Evolutionary conservation across 2,797 vertebrate species (phyloP), one percentile per base, ranked within the genome.

Genomic region (Pygocentrus nattereri): DNA sequence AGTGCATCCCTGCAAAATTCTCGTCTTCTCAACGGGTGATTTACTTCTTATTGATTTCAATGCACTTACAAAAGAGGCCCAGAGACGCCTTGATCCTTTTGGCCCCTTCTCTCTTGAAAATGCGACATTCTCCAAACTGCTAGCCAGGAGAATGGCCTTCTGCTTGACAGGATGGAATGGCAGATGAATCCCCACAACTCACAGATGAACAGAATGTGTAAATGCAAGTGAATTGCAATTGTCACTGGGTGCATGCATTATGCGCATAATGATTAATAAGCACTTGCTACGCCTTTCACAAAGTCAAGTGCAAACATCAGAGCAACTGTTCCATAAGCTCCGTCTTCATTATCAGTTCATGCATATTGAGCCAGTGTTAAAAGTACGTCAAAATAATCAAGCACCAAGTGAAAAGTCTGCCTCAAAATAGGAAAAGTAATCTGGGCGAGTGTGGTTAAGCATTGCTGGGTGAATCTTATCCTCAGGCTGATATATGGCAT

Each of bases 11-110:
- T 38, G n/a, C 50, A 61, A 75, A 73, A 52, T 62, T 67, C 76
- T 74, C 62, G 23, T 59, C 47, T 82, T 80, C 77, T 69, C 76
- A 79, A 81, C 34, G 44, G 52, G 72, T 83, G 76, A 88, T 84
- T 88, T 85, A 86, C 69, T 79, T 75, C 80, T 70, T 82, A 80
- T 81, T 80, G 81, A 82, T 86, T 83, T 78, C 68, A 13, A 25
- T 31, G 44, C 49, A 44, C 58, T 74, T 4, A 34, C 61, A 68
- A 59, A 73, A 31, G 80, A 58, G 58, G n/a, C 59, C 52, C 30
- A 19, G 21, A 31, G 41, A 81, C 47, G 68, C 83, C 64, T 85
- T 77, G 76, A 88, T 82, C 80, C 79, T 56, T 81, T 23, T 52
- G 10, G 61, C 25, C 61, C 67, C 72, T 56, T 67, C 47, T 5